phyloP scores from a whole-genome alignment of 2,888 invertebrate genomes.

The Drosophila meridiana region DNA sequence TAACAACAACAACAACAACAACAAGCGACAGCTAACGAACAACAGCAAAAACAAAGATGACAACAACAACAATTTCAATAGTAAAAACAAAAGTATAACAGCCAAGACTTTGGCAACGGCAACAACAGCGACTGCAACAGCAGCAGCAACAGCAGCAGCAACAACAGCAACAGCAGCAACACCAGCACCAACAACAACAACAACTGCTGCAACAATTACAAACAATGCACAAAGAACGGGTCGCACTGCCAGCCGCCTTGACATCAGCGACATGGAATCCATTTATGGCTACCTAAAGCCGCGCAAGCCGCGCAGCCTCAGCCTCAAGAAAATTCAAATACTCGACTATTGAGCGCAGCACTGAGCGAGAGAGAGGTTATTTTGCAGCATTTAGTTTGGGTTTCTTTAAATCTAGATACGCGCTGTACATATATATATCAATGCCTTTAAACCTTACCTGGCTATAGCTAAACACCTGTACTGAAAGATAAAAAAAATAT shows the following conservation, averaged over 20 bases:
- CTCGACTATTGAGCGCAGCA: slow-evolving; percentile 80
- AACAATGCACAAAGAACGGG: slow-evolving; percentile 61
- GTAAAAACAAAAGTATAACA: slow-evolving; percentile 73
- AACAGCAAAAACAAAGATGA: slow-evolving; percentile 66
- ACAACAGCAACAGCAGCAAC: slow-evolving; percentile 32
- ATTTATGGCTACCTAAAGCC: slow-evolving; percentile 85
- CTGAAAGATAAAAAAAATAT: slow-evolving; percentile 30
- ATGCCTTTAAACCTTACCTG: slow-evolving; percentile 37
- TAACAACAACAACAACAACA: slow-evolving; percentile 50
- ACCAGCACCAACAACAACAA: slow-evolving; percentile 26
- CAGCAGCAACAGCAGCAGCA: slow-evolving; percentile 26
- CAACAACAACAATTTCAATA: slow-evolving; percentile 70
- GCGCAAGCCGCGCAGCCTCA: slow-evolving; percentile 84
- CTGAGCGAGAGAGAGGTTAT: slow-evolving; percentile 39
- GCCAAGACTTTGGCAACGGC: slow-evolving; percentile 45
- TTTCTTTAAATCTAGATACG: slow-evolving; percentile 33
- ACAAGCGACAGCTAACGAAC: slow-evolving; percentile 69
- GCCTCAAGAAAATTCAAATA: slow-evolving; percentile 84
- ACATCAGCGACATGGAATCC: slow-evolving; percentile 84
- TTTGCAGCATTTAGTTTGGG: slow-evolving; percentile 46
- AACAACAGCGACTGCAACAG: slow-evolving; percentile 33
- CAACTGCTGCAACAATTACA: slow-evolving; percentile 30
- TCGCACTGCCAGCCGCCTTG: slow-evolving; percentile 81
- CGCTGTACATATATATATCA: slow-evolving; percentile 53
- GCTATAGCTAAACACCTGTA: slow-evolving; percentile 45